Evolutionary conservation across 2,113 vertebrate genomes (phyloP).

Genomic region (Tricholaema leucomelas): DNA sequence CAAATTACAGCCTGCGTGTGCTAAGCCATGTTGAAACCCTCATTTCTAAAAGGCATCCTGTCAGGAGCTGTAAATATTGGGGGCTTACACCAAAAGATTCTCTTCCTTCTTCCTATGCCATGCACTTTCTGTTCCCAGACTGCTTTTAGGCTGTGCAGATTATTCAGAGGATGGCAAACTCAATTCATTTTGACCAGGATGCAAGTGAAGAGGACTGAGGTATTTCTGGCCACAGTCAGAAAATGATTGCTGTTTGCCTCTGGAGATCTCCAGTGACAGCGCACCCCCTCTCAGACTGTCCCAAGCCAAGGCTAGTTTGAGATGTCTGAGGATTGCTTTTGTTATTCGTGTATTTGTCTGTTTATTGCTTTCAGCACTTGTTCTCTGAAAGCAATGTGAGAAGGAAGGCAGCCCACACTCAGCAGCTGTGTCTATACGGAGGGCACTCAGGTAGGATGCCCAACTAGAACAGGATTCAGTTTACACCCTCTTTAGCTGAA

Average conservation of each 20-base stretch:
- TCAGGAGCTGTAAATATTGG: constrained; percentile 63
- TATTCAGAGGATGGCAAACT: background rate
- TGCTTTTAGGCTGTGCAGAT: background rate
- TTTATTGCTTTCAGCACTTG: background rate
- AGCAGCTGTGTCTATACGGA: background rate
- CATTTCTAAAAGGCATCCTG: constrained; percentile 67
- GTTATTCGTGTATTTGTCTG: background rate
- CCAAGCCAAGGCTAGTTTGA: background rate
- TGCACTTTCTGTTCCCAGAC: background rate
- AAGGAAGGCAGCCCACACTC: background rate
- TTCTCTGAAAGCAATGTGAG: background rate
- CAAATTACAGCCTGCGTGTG: constrained; percentile 57
- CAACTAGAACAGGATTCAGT: background rate
- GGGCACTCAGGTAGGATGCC: background rate
- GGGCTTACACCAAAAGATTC: background rate
- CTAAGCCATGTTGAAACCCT: constrained; percentile 36
- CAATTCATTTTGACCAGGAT: background rate
- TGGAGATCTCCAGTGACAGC: too few relatives aligned
- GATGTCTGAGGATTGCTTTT: accelerated
- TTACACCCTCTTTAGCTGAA: background rate
- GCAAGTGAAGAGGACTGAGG: accelerated
- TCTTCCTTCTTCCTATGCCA: background rate
- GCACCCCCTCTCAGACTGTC: background rate
- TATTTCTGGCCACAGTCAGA: background rate
- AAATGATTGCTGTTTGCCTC: background rate